phyloP scores from a whole-genome alignment of 2,888 invertebrate species.

The Yponomeuta sedellus region DNA sequence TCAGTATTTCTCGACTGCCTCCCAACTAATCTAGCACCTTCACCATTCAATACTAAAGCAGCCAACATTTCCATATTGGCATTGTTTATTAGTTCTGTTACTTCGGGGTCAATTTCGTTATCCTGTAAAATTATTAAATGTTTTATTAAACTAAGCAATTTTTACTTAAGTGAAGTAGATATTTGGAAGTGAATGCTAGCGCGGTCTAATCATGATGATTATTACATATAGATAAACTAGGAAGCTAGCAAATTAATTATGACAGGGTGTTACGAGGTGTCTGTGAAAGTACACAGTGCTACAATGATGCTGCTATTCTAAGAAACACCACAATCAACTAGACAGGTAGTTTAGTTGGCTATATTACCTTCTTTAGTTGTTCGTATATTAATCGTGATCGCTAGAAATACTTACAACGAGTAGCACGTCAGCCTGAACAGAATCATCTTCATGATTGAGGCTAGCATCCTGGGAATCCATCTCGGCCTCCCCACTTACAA shows the following conservation, averaged over 20 bases:
- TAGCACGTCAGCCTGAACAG: constrained; percentile 56
- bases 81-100: constrained; percentile 80
- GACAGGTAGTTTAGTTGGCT: constrained; percentile 35
- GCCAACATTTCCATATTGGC: constrained; percentile 95
- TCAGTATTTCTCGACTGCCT: constrained; percentile 84
- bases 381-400: constrained; percentile 39
- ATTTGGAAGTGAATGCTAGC: constrained; percentile 36
- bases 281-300: constrained; percentile 62
- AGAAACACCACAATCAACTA: constrained; percentile 65
- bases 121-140: constrained; percentile 40
- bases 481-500: constrained; percentile 65
- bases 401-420: constrained; percentile 64
- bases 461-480: constrained; percentile 70
- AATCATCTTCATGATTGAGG: constrained; percentile 54
- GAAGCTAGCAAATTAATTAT: constrained; percentile 71
- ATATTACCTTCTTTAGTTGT: constrained; percentile 50
- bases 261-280: constrained; percentile 62
- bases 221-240: constrained; percentile 45
- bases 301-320: constrained; percentile 65
- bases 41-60: constrained; percentile 90
- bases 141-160: constrained; percentile 13
- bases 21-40: constrained; percentile 86
- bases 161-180: constrained; percentile 10
- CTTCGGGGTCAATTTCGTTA: constrained; percentile 78
- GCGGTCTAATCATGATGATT: constrained; percentile 35